Conservation (phyloP, 2,888 invertebrate genomes). For the Willowsia nigromaculata region DNA sequence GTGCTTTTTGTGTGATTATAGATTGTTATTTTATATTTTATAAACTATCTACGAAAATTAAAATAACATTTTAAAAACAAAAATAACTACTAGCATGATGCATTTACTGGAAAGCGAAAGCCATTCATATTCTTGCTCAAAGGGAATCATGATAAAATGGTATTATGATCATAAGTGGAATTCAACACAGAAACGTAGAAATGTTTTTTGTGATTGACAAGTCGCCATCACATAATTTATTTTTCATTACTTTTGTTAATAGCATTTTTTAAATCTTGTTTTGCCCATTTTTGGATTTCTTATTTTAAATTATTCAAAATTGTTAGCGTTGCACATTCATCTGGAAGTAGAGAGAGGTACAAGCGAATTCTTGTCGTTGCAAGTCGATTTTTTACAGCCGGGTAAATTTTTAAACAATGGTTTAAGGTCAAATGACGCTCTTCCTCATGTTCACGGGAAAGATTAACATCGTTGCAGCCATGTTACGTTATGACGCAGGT, state of each 20-base stretch:
- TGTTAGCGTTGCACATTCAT: slow-evolving; percentile 43
- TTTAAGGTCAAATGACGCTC: neutral
- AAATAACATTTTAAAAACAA: slow-evolving; percentile 28
- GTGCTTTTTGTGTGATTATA: slow-evolving; percentile 41
- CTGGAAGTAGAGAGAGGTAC: slow-evolving; percentile 34
- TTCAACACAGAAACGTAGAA: neutral
- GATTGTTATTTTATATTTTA: slow-evolving; percentile 54
- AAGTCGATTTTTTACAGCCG: slow-evolving; percentile 30
- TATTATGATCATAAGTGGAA: no score
- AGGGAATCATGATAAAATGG: neutral
- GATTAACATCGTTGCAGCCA: neutral
- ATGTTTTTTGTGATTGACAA: slow-evolving; percentile 56
- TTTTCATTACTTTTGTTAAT: slow-evolving; percentile 41
- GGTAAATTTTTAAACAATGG: neutral
- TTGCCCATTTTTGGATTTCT: neutral
- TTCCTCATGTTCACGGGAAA: neutral
- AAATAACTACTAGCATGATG: neutral
- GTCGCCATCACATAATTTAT: slow-evolving; percentile 50
- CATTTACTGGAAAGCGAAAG: neutral
- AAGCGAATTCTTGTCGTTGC: slow-evolving; percentile 6
- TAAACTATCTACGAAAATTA: slow-evolving; percentile 4
- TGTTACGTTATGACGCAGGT: neutral
- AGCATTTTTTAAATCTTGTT: slow-evolving; percentile 30
- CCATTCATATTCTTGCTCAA: neutral
- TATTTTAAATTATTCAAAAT: slow-evolving; percentile 2